Evolutionary conservation across 2,888 invertebrate genomes (phyloP), one percentile per base, ranked within the genome.

Genomic region (Osmoderma eremita): DNA sequence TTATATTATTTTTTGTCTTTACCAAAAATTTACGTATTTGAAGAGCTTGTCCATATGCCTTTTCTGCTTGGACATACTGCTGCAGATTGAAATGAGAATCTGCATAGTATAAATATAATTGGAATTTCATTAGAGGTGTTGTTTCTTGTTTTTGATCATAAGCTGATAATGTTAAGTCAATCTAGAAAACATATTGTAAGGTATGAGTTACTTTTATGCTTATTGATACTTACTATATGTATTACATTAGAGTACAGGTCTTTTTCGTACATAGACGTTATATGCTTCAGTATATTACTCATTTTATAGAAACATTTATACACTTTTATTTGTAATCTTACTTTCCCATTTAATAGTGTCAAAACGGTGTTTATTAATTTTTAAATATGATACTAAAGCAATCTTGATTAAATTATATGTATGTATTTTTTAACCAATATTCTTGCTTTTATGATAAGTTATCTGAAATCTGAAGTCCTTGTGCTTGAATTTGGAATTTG

Each of bases 161-260:
- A 13, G 88, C 79, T 2, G 90, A 87, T 67, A 90, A 80, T 24
- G 90, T 83, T 72, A 92, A 80, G 74, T 88, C 88, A 3, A 89
- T 88, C 91, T 92, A 77, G 65, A 85, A 84, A 17, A 58, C 17
- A 62, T 10, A 53, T 36, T 8, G 42, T 15, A 22, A 38, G 30
- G 18, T 30, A 38, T 30, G 38, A 36, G n/a, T 39, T 6, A 10
- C 8, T 51, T 65, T 42, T n/a, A 41, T 24, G 10, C 39, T 38
- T n/a, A 45, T 41, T 67, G 30, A 30, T 30, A 80, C 86, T 86
- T 85, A 92, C 92, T 79, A 91, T 80, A 73, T 87, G 84, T 54
- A 90, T 86, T 13, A 92, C 88, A 80, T 91, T 91, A 8, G 89
- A 88, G 78, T 91, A 90, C 1, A 93, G 82, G 73, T 90, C 87